Evolutionary conservation across 2,113 vertebrate species (phyloP).

Genomic region (Odobenus rosmarus): DNA sequence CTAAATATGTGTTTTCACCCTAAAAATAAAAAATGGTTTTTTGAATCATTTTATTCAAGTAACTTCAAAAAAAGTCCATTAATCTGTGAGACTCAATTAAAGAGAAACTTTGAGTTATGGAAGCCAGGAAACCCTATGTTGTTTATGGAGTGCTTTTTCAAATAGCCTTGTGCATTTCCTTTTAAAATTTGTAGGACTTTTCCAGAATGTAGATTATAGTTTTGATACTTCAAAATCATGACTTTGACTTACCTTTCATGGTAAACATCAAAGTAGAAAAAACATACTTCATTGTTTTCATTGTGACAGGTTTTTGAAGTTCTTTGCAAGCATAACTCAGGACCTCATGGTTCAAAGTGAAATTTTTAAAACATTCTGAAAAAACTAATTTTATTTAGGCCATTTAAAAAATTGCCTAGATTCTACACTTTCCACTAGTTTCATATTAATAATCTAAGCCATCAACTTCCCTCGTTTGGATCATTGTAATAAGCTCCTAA

Average conservation of each 20-base stretch:
- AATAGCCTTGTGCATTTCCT: background rate
- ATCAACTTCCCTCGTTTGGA: background rate
- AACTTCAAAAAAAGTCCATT: slow-evolving; percentile 25
- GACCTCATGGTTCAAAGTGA: background rate
- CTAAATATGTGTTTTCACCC: background rate
- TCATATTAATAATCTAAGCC: background rate
- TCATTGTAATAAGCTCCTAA: background rate
- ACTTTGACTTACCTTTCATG: background rate
- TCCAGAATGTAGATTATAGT: background rate
- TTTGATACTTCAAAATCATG: background rate
- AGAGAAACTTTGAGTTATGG: background rate
- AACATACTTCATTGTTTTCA: background rate
- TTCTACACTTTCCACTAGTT: background rate
- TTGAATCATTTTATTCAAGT: slow-evolving; percentile 4
- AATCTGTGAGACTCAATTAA: background rate
- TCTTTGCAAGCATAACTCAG: background rate
- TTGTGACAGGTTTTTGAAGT: background rate
- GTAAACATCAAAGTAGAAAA: background rate
- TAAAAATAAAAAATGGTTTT: background rate
- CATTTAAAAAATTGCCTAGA: background rate
- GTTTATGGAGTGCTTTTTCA: background rate
- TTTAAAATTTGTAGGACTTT: background rate
- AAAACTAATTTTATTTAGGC: background rate
- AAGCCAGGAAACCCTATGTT: background rate
- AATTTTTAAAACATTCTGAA: background rate